phyloP scores from a whole-genome alignment of 2,113 vertebrate genomes.

The Acanthochromis polyacanthus region DNA sequence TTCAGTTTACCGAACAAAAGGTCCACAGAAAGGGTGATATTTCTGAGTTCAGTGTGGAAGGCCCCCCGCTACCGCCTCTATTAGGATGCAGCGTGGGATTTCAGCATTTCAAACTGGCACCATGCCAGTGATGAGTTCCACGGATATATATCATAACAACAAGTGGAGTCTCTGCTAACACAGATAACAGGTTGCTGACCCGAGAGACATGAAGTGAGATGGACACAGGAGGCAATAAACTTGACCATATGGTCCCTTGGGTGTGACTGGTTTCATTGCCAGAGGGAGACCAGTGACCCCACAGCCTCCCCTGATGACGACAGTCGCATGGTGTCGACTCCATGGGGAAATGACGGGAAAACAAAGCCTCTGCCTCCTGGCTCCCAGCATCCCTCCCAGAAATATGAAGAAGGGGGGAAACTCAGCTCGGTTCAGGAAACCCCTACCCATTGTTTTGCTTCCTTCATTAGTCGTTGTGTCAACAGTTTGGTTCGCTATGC shows the following conservation, averaged over 20 bases:
- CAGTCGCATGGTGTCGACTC: constrained; percentile 71
- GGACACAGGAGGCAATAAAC: constrained; percentile 65
- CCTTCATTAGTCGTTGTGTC: constrained; percentile 85
- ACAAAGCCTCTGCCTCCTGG: constrained; percentile 77
- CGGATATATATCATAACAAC: constrained; percentile 65
- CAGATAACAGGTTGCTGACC: constrained; percentile 73
- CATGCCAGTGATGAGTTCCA: constrained; percentile 41
- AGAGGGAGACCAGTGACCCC: constrained; percentile 71
- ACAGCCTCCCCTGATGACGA: constrained; percentile 83
- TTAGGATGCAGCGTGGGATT: constrained; percentile 26
- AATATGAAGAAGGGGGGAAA: constrained; percentile 33
- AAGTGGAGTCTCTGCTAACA: constrained; percentile 58
- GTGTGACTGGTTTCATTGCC: constrained; percentile 74
- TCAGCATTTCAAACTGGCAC: constrained; percentile 54
- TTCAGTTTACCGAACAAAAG: constrained; percentile 63
- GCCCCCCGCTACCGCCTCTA: constrained; percentile 11
- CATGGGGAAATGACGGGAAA: constrained; percentile 77
- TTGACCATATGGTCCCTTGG: constrained; percentile 66
- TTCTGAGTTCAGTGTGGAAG: constrained; percentile 50
- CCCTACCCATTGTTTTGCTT: constrained; percentile 87
- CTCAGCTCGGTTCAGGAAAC: constrained; percentile 78
- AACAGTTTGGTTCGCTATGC: constrained; percentile 79
- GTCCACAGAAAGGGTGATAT: constrained; percentile 63
- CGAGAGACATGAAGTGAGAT: constrained; percentile 51
- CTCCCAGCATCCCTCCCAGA: constrained; percentile 67